Base-by-base conservation (phyloP, 2,113 vertebrate species). In the Phrynocephalus versicolor region DNA sequence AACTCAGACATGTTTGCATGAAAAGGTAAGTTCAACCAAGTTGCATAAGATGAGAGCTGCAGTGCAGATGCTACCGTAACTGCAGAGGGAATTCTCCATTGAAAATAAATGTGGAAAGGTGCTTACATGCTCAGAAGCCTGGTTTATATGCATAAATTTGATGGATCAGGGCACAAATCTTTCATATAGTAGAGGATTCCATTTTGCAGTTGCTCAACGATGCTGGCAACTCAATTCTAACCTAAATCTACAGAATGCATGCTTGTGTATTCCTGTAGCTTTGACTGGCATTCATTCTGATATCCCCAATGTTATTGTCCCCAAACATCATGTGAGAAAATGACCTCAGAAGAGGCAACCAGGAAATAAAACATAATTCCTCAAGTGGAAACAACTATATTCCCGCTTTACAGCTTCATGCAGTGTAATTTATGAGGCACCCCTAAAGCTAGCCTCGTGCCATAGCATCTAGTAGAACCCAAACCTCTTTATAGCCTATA, bases 321-420 rank as follows among this genome's bases (percentile, higher is more conserved):
- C 73, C 25, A 81, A 51, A 69, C 30, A n/a, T 16, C 2, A 30
- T 51, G 25, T 81, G 62, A 67, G 62, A 2, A 67, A 80, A 65
- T 45, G 27, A 64, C 39, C 64, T 27, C 64, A 69, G 62, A 64
- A 55, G 64, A 81, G 39, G 41, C 69, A 21, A 81, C 30, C 39
- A 81, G 39, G 41, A 81, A 69, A 55, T 65, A 65, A 81, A 62
- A 67, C 39, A 81, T 69, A 51, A 81, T 69, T 81, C 39, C 64
- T 69, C 79, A 51, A 51, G 73, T 57, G 73, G 76, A 51, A 76
- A 62, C 18, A 83, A 16, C 58, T 65, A 65, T 65, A 84, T 67
- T 76, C 41, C 45, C 21, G 21, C 10, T 51, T 81, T 81, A 81
- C 79, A 5, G n/a, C 65, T 58, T 76, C 30, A n/a, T 67, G 60